Conservation (phyloP, 1,140 invertebrate genomes). For the Chelonus insularis region DNA sequence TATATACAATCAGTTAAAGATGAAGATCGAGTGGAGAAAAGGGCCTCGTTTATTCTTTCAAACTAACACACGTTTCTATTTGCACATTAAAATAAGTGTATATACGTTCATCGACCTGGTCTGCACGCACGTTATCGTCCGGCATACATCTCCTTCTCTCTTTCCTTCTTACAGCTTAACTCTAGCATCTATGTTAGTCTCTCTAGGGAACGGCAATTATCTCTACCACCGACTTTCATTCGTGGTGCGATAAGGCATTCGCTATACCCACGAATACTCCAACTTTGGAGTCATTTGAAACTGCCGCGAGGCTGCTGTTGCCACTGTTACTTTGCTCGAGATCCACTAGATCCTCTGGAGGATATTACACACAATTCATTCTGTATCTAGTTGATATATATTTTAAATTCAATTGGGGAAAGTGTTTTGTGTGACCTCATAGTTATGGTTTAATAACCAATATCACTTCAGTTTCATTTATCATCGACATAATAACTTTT, state of each 20-base stretch:
- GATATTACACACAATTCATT: conserved; percentile 15
- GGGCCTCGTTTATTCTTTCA: neutral
- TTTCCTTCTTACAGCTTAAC: conserved; percentile 16
- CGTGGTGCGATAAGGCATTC: conserved; percentile 10
- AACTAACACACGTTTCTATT: neutral
- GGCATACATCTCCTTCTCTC: conserved; percentile 28
- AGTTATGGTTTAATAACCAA: neutral
- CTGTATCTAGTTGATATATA: neutral
- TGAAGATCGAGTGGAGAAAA: conserved; percentile 13
- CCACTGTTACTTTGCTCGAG: neutral
- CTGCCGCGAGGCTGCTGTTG: conserved; percentile 5
- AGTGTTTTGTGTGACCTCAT: neutral
- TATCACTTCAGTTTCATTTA: neutral
- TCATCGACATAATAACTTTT: too few species aligned
- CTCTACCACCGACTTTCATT: conserved; percentile 31
- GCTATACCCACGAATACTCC: neutral
- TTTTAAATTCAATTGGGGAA: neutral
- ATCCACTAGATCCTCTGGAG: neutral
- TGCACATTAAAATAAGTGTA: neutral
- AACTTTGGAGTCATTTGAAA: conserved; percentile 1
- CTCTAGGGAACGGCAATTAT: conserved; percentile 27
- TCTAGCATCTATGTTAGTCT: conserved; percentile 2
- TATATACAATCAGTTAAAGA: too few species aligned
- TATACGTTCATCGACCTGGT: conserved; percentile 27
- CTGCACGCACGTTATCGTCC: conserved; percentile 34